Evolutionary conservation across 1,140 invertebrate genomes (phyloP).

Genomic region (Drosophila nigrodunni): DNA sequence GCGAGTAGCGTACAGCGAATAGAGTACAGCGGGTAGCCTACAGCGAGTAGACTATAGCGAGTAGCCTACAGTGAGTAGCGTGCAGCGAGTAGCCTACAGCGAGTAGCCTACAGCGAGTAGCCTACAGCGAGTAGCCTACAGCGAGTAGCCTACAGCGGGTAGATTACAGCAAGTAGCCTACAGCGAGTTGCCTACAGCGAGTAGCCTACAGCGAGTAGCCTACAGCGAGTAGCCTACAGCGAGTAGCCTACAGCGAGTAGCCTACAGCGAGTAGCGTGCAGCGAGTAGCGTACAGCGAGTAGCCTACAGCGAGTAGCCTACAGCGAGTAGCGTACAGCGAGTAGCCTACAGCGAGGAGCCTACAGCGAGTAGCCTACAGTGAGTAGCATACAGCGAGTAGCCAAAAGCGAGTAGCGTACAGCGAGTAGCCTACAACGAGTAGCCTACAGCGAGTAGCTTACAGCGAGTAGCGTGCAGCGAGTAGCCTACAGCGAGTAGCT

Average conservation of each 20-base stretch:
- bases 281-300: slow-evolving; percentile 2
- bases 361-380: not conserved
- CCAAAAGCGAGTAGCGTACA: not conserved
- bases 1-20: too few species aligned
- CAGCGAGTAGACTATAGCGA: too few species aligned
- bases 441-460: not conserved
- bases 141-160: not conserved
- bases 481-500: too few species aligned
- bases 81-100: too few species aligned
- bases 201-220: not conserved
- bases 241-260: not conserved
- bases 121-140: not conserved
- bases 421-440: slow-evolving; percentile 8
- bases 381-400: not conserved
- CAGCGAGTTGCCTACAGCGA: not conserved
- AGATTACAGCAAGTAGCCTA: too few species aligned
- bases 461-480: too few species aligned
- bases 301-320: not conserved
- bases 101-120: slow-evolving; percentile 11
- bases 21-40: too few species aligned
- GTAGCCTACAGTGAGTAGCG: too few species aligned
- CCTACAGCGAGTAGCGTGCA: not conserved
- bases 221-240: not conserved
- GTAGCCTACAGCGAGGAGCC: too few species aligned
- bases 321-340: too few species aligned